phyloP scores from a whole-genome alignment of 2,113 vertebrate genomes.

The Psilopsiagon aurifrons region DNA sequence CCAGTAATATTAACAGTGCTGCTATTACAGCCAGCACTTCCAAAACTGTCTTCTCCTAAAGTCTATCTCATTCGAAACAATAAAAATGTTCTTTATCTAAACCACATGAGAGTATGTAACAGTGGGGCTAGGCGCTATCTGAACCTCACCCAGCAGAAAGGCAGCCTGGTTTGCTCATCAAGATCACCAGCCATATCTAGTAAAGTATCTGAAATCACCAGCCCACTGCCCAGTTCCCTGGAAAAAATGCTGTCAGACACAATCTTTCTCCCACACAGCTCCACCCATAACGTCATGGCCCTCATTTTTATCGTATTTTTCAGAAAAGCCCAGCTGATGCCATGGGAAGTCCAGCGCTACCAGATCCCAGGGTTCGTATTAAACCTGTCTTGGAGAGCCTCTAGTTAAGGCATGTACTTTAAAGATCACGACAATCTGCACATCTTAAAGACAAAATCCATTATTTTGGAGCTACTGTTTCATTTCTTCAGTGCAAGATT shows the following conservation, averaged over 20 bases:
- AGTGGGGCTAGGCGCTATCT: not conserved
- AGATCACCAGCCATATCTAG: not conserved
- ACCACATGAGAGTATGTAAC: not conserved
- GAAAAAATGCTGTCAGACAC: conserved; percentile 22
- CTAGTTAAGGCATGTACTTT: not conserved
- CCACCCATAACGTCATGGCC: not conserved
- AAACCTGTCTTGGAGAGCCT: not conserved
- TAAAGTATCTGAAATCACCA: not conserved
- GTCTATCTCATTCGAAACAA: not conserved
- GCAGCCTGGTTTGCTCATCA: conserved; percentile 7
- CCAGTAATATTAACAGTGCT: not conserved
- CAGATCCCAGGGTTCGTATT: not conserved
- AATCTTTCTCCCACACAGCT: not conserved
- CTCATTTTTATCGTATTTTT: not conserved
- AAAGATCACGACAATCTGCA: not conserved
- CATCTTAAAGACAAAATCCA: not conserved
- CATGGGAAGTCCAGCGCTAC: not conserved
- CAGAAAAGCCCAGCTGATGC: not conserved
- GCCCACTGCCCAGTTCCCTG: not conserved
- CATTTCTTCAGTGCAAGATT: not conserved
- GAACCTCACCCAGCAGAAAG: not conserved
- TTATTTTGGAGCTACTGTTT: not conserved
- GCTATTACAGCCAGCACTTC: not conserved
- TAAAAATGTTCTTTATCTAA: not conserved
- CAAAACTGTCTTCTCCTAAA: not conserved